Conservation (phyloP, 2,888 invertebrate genomes). For the Aproaerema taeniolella region DNA sequence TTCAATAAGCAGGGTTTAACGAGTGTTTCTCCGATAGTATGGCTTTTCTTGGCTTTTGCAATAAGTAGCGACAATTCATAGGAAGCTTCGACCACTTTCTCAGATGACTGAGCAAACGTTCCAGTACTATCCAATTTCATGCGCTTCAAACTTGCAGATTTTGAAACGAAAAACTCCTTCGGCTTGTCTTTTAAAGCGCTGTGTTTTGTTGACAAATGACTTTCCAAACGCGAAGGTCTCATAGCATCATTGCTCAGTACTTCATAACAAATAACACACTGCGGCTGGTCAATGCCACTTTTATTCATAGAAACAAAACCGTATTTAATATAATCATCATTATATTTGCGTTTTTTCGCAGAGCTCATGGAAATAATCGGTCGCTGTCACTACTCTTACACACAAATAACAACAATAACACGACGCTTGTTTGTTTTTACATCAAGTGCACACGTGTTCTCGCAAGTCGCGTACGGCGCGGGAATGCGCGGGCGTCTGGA, state of each 20-base stretch:
- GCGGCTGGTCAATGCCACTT: constrained; percentile 17
- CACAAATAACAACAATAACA: constrained; percentile 12
- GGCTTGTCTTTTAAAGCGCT: constrained; percentile 16
- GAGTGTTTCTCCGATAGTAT: constrained; percentile 1
- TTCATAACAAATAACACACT: constrained; percentile 19
- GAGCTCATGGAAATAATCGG: constrained; percentile 11
- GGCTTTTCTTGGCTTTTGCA: constrained; percentile 1
- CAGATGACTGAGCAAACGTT: constrained; percentile 1
- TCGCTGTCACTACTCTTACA: constrained; percentile 8
- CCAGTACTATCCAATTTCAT: constrained; percentile 1
- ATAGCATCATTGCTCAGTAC: constrained; percentile 18
- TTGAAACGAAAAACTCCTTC: constrained; percentile 3
- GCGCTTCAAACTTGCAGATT: background rate
- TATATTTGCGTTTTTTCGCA: constrained; percentile 14
- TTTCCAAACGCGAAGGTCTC: constrained; percentile 14
- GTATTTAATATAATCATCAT: constrained; percentile 14
- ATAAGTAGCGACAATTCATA: constrained; percentile 1
- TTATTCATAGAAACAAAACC: constrained; percentile 16
- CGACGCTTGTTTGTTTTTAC: constrained; percentile 20
- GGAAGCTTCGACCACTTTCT: constrained; percentile 1
- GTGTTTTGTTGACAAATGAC: constrained; percentile 17
- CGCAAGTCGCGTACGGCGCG: constrained; percentile 3
- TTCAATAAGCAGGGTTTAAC: constrained; percentile 1
- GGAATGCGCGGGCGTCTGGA: constrained; percentile 2
- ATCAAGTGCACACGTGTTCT: constrained; percentile 10